Evolutionary conservation across 2,113 vertebrate species (phyloP).

Genomic region (Chunga burmeisteri): DNA sequence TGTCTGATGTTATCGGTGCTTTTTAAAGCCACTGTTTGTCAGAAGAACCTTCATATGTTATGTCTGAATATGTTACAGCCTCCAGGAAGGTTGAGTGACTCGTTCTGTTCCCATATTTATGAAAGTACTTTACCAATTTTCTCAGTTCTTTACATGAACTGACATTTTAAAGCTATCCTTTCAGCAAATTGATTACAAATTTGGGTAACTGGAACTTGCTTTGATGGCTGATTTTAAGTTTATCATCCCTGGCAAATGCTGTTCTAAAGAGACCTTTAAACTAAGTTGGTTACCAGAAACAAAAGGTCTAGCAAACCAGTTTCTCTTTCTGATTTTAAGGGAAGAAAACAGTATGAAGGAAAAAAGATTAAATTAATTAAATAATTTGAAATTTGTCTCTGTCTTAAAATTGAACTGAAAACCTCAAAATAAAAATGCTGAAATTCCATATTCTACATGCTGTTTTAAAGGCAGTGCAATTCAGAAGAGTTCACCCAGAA

Average conservation of each 20-base stretch:
- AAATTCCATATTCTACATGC: not conserved
- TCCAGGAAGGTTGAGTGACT: not conserved
- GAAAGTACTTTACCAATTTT: not conserved
- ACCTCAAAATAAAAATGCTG: not conserved
- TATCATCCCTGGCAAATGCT: not conserved
- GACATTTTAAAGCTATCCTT: slow-evolving; percentile 19
- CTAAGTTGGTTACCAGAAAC: not conserved
- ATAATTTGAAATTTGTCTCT: not conserved
- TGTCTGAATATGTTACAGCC: not conserved
- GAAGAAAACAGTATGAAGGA: not conserved
- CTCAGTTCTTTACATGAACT: not conserved
- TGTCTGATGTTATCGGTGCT: not conserved
- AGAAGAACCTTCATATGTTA: not conserved
- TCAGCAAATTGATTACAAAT: slow-evolving; percentile 5
- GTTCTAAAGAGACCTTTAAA: not conserved
- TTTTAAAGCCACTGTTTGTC: not conserved
- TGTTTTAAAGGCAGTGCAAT: not conserved
- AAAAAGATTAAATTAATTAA: not conserved
- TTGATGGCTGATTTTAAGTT: not conserved
- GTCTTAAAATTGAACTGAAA: not conserved
- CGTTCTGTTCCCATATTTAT: not conserved
- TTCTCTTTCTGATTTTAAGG: not conserved
- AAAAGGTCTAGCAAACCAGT: not conserved
- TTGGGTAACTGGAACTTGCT: not conserved
- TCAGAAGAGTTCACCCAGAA: not conserved